Conservation (phyloP, 2,888 invertebrate species). For the Magallana nippona region DNA sequence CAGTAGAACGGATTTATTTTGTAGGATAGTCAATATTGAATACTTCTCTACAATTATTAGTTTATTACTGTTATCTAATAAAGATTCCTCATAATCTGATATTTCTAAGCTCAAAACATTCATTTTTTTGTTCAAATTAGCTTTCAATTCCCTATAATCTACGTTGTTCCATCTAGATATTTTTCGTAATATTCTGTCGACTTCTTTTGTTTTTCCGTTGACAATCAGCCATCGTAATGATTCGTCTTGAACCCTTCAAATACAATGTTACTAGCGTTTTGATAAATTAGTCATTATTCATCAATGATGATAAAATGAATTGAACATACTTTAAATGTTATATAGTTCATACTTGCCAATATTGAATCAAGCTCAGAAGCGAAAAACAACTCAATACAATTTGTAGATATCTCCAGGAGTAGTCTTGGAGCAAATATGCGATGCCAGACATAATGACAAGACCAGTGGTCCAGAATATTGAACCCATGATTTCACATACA, state of each 20-base stretch:
- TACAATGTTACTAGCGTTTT: background rate
- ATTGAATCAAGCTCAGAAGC: slow-evolving; percentile 5
- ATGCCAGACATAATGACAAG: slow-evolving; percentile 3
- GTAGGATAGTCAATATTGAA: too few species aligned
- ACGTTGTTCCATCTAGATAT: slow-evolving; percentile 60
- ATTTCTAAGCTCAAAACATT: too few species aligned
- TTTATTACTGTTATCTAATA: too few species aligned
- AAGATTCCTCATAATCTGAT: too few species aligned
- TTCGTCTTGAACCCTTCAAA: slow-evolving; percentile 63
- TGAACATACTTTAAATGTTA: background rate
- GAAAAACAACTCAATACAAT: slow-evolving; percentile 19
- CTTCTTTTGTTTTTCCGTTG: slow-evolving; percentile 58
- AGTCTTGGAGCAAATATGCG: slow-evolving; percentile 20
- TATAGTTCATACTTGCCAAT: background rate
- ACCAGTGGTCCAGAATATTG: slow-evolving; percentile 27
- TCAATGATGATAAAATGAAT: background rate
- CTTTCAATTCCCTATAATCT: slow-evolving; percentile 46
- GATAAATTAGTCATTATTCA: background rate
- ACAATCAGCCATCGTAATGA: slow-evolving; percentile 66
- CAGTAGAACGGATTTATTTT: too few species aligned
- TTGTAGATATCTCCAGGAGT: slow-evolving; percentile 38
- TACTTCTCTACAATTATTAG: too few species aligned
- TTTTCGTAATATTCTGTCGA: slow-evolving; percentile 58
- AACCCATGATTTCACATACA: background rate
- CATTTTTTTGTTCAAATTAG: background rate